phyloP scores from a whole-genome alignment of 2,888 invertebrate genomes.

The Apantesis nais region DNA sequence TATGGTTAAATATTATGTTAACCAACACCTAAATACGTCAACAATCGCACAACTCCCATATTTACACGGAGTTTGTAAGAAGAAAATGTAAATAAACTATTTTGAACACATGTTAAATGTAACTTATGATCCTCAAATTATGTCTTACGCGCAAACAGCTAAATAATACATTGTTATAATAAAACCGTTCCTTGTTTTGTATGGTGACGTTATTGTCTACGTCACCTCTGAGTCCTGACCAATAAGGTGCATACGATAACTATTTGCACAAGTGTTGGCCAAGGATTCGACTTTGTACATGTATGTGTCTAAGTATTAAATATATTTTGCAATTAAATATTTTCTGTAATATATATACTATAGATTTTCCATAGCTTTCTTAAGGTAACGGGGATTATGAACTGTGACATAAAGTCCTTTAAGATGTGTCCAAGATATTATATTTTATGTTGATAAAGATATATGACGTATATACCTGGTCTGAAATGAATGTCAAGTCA shows the following conservation, averaged over 20 bases:
- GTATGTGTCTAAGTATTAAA: background rate
- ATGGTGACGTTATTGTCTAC: slow-evolving; percentile 33
- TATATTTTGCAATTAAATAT: background rate
- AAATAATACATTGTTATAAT: slow-evolving; percentile 15
- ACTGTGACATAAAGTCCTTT: too few species aligned
- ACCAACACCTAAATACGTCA: slow-evolving; percentile 35
- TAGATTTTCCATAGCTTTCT: background rate
- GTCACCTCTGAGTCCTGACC: slow-evolving; percentile 42
- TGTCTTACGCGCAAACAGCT: background rate
- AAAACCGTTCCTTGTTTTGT: slow-evolving; percentile 31
- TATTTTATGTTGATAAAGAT: too few species aligned
- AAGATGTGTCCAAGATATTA: too few species aligned
- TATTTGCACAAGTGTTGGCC: slow-evolving; percentile 74
- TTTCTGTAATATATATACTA: background rate
- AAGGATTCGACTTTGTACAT: slow-evolving; percentile 60
- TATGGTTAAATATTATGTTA: slow-evolving; percentile 31
- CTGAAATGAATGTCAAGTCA: too few species aligned
- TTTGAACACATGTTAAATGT: too few species aligned
- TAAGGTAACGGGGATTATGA: background rate
- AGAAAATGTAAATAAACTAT: background rate
- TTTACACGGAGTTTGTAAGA: background rate
- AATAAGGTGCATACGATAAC: slow-evolving; percentile 66
- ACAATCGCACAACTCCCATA: background rate
- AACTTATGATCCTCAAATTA: background rate
- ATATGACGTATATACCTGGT: too few species aligned